Base-by-base conservation (phyloP, 2,797 vertebrate genomes). In the Psittacula derbiana region DNA sequence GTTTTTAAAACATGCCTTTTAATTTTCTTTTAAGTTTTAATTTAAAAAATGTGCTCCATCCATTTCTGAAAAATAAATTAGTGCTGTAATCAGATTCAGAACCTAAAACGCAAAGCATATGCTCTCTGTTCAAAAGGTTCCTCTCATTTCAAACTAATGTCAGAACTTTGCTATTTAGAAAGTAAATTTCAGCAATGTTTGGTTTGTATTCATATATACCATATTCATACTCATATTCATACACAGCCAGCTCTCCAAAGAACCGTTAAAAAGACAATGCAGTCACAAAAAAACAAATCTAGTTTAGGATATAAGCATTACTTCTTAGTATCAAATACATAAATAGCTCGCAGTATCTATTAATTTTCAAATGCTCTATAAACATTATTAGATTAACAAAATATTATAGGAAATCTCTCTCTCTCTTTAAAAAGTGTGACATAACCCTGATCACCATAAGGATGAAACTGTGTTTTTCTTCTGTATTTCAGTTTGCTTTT, bases 11-110 rank as follows among this genome's bases (percentile, higher is more conserved):
- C 41, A 84, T 13, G 19, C 57, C 69, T 91, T 96, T 93, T 80
- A 90, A 95, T 87, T 94, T 94, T 88, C 69, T 86, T 95, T 91
- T 71, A 92, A 80, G 65, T 93, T 93, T 92, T 81, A 91, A 86
- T 93, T 91, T 84, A 57, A 93, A 96, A 96, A 95, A 93, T 20
- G 27, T 92, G 55, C 31, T 81, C 52, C 38, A 84, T 71, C 55
- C 33, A 86, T 91, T 95, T 92, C 75, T 82, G 57, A 91, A 94
- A 93, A 93, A 92, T 41, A 86, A 46, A 92, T 91, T 80, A 94
- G 90, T 73, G 46, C 20, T 73, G 44, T 91, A 92, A 96, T 93
- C 88, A 82, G 84, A 94, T 92, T 95, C 80, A 88, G 86, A 93
- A 86, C 55, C 27, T 81, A 80, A 96, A 95, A 76, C 2, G 12